phyloP scores from a whole-genome alignment of 2,797 vertebrate species.

The Odontamblyopus lacepedii region DNA sequence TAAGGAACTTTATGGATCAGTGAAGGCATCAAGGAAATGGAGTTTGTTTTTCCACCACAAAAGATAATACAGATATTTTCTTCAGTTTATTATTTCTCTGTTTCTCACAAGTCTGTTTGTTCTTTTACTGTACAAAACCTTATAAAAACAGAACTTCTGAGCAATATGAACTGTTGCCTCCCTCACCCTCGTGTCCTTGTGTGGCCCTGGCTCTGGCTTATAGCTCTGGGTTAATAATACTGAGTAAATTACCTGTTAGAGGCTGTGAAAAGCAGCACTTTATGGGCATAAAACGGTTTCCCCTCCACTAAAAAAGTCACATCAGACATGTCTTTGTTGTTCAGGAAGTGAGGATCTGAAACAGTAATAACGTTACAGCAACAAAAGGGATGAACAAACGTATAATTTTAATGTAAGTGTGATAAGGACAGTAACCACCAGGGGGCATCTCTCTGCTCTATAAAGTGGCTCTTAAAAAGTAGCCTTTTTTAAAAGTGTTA shows the following conservation, averaged over 20 bases:
- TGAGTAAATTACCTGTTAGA: constrained; percentile 72
- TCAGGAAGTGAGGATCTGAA: constrained; percentile 82
- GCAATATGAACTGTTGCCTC: neutral
- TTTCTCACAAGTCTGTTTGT: neutral
- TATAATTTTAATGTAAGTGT: neutral
- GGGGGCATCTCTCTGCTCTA: constrained; percentile 44
- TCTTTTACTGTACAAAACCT: neutral
- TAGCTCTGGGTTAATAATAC: neutral
- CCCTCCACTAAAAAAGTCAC: constrained; percentile 84
- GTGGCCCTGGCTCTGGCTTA: neutral
- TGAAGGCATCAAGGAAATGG: neutral
- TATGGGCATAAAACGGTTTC: constrained; percentile 83
- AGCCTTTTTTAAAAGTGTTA: neutral
- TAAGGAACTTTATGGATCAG: constrained; percentile 14
- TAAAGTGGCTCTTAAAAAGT: neutral
- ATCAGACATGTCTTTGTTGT: constrained; percentile 84
- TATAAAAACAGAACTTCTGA: neutral
- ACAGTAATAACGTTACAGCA: constrained; percentile 11
- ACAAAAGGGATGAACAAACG: constrained; percentile 10
- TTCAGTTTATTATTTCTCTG: neutral
- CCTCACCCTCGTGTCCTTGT: neutral
- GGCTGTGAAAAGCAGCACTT: constrained; percentile 82
- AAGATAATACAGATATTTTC: neutral
- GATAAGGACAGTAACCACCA: constrained; percentile 44
- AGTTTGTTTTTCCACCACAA: neutral